phyloP scores from a whole-genome alignment of 1,140 invertebrate genomes.

The Megalopta genalis region DNA sequence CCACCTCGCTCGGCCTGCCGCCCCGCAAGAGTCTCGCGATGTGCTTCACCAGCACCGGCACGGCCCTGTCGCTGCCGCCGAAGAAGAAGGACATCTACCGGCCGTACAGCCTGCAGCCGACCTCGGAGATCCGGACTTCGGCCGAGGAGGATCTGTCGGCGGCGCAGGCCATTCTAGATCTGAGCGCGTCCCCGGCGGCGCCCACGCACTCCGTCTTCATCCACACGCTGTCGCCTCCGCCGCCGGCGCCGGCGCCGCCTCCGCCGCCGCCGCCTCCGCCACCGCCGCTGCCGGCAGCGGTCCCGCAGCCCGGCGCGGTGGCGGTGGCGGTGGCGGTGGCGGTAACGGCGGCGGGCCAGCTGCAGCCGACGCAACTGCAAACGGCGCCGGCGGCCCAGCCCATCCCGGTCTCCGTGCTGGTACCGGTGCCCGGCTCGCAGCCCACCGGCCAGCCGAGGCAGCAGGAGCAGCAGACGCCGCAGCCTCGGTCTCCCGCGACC shows the following conservation, averaged over 20 bases:
- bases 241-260: slow-evolving; percentile 80
- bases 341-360: slow-evolving; percentile 21
- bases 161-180: slow-evolving; percentile 91
- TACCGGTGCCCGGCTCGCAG: slow-evolving; percentile 68
- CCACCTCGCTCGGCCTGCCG: slow-evolving; percentile 68
- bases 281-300: slow-evolving; percentile 6
- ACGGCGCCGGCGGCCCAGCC: slow-evolving; percentile 52
- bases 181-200: slow-evolving; percentile 90
- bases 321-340: background rate
- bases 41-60: slow-evolving; percentile 91
- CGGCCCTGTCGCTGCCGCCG: slow-evolving; percentile 88
- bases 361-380: slow-evolving; percentile 36
- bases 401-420: slow-evolving; percentile 72
- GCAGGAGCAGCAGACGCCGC: slow-evolving; percentile 58
- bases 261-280: slow-evolving; percentile 54
- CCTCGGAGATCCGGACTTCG: slow-evolving; percentile 82
- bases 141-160: slow-evolving; percentile 90
- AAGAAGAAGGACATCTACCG: slow-evolving; percentile 94
- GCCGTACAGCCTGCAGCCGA: slow-evolving; percentile 89
- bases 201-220: slow-evolving; percentile 77
- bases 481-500: slow-evolving; percentile 68
- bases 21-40: slow-evolving; percentile 86
- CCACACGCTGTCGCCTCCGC: slow-evolving; percentile 79
- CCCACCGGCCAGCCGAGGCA: slow-evolving; percentile 65
- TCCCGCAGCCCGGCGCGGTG: slow-evolving; percentile 22